Evolutionary conservation across 2,797 vertebrate genomes (phyloP), one percentile per base, ranked within the genome.

Genomic region (Geotrypetes seraphini): DNA sequence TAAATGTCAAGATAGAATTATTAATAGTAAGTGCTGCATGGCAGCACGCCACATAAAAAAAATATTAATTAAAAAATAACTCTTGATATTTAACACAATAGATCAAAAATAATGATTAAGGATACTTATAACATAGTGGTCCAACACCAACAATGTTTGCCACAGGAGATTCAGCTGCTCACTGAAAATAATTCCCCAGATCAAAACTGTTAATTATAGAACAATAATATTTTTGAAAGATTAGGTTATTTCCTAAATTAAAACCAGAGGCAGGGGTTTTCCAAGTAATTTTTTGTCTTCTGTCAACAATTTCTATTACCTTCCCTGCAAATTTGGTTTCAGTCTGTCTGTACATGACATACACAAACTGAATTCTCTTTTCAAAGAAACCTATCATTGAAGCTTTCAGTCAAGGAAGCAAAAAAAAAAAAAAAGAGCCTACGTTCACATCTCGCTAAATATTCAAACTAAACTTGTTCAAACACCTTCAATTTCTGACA

Each of bases 201-300:
- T 33, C 34, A 63, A 58, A 72, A 44, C 10, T 48, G 4, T 38
- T 10, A 57, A 33, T 32, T 50, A 19, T 36, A n/a, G n/a, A n/a
- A n/a, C n/a, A 47, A 42, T 49, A 57, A 54, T 51, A 31, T 58
- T 39, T 63, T 60, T 44, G 65, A 66, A 63, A 60, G 21, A 52
- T n/a, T 53, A 69, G 10, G 39, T 57, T 66, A 59, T 55, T 65
- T 62, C 63, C 58, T 52, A 59, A 60, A 59, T 32, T 57, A 52
- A 62, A 50, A 47, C 51, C 47, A 53, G 18, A 31, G n/a, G 28
- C 15, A 22, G 50, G 52, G 49, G 37, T 19, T 77, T 84, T 81
- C 64, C 63, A 73, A 29, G 43, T 54, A 65, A 43, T 29, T 4
- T 22, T 10, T n/a, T 35, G 30, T n/a, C n/a, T n/a, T n/a, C 23